Base-by-base conservation (phyloP, 92 coral and sea anemone genomes). In the Porites lobata region DNA sequence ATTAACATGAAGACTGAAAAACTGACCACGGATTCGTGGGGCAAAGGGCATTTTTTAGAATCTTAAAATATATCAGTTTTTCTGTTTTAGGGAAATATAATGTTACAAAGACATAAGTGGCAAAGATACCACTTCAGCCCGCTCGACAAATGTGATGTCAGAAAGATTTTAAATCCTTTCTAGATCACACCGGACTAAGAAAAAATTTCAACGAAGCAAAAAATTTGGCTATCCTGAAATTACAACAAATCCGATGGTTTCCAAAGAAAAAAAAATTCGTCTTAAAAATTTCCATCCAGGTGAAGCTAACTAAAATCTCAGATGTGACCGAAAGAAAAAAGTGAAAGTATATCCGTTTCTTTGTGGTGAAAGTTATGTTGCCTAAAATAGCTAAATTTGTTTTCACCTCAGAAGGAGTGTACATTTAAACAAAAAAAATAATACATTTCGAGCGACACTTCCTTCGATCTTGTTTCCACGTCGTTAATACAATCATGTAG, bases 381-480 rank as follows among this genome's bases (percentile, higher is more conserved):
- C 32, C 50, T 18, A 12, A 52, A 56, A 70, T 22, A 70, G 66
- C 64, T 47, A 74, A 62, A 61, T 50, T 73, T 22, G 62, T 50
- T 84, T 75, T 75, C 87, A 61, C 79, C 19, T 83, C 50, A 4
- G 61, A 43, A 61, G 79, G 80, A 84, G 63, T 64, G 63, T 43
- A 62, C 61, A 62, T 47, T 50, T 63, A 5, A 15, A 61, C 9
- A 9, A 61, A 43, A 73, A 51, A 51, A 51, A 64, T 50, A 62
- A 84, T 47, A 62, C 65, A 59, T 18, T 82, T 53, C 72, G 75
- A 84, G 77, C 26, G 81, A 62, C 87, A 72, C 80, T 65, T 82
- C 65, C 80, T 84, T 72, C 87, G 53, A 74, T 73, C 65, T 38
- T 73, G 72, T 65, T 47, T 84, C 75, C 87, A 65, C 75, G 74